Percentiles rank a stretch among this genome's conserved stretches.
Evolutionary conservation across 64 coral and sea anemone genomes (phyloP).

Genomic region (Trachythela sp.): DNA sequence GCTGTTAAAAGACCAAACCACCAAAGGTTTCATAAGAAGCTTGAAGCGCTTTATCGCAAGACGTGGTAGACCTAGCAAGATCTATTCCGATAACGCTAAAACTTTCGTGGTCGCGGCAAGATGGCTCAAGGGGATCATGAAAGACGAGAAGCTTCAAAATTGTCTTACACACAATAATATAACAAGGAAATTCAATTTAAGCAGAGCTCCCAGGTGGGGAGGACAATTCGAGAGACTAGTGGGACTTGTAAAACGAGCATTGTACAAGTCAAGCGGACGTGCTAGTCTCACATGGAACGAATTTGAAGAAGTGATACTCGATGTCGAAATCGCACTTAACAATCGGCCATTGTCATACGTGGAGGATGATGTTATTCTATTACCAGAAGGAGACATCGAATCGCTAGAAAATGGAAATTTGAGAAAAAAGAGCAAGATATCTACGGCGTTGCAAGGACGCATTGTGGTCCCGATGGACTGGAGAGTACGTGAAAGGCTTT

Average conservation of each 20-base stretch:
- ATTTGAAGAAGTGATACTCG: background rate
- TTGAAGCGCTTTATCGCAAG: background rate
- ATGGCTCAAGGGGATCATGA: background rate
- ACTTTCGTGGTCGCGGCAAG: background rate
- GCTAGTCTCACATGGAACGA: background rate
- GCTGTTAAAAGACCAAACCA: background rate
- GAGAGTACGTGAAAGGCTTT: background rate
- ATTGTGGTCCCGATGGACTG: background rate
- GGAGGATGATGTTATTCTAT: background rate
- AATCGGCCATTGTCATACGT: background rate
- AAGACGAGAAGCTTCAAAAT: background rate
- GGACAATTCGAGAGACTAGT: background rate
- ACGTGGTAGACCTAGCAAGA: background rate
- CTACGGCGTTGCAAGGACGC: background rate
- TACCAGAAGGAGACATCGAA: background rate
- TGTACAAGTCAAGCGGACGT: background rate
- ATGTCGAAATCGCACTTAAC: background rate
- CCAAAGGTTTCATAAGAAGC: background rate
- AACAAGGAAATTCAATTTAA: background rate
- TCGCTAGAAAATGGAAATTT: background rate
- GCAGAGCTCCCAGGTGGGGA: background rate
- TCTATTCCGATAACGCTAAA: background rate
- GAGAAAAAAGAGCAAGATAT: background rate
- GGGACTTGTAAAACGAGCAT: background rate
- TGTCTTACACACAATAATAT: background rate